Conservation (phyloP, 2,888 invertebrate species). For the Nyleta sp. region DNA sequence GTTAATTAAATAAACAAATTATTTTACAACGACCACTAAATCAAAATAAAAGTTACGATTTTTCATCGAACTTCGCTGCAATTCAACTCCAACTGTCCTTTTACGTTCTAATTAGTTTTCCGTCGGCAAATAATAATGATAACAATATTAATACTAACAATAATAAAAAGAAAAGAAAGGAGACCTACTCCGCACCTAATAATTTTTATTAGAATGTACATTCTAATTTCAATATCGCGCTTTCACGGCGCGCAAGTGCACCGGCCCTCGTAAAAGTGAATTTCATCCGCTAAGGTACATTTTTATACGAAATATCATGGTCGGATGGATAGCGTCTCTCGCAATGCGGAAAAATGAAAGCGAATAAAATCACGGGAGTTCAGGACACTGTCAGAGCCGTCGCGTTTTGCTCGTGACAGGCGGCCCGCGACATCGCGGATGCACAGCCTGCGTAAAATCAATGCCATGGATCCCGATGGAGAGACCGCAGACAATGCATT, state of each 20-base stretch:
- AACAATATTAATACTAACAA: too few relatives aligned
- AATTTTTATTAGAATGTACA: conserved; percentile 47
- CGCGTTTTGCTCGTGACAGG: conserved; percentile 54
- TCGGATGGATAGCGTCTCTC: conserved; percentile 54
- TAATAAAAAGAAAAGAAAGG: background rate
- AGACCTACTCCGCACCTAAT: conserved; percentile 6
- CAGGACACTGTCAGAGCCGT: conserved; percentile 54
- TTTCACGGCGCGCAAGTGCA: conserved; percentile 40
- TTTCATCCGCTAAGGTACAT: conserved; percentile 44
- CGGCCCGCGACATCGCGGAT: conserved; percentile 45
- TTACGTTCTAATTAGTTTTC: conserved; percentile 14
- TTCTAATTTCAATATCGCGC: conserved; percentile 50
- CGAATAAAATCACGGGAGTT: conserved; percentile 57
- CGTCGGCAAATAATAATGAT: background rate
- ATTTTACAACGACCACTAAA: conserved; percentile 27
- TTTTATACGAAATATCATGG: conserved; percentile 61
- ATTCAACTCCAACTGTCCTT: background rate
- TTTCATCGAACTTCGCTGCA: background rate
- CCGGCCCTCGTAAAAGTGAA: conserved; percentile 45
- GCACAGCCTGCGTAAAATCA: conserved; percentile 44
- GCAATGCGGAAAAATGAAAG: conserved; percentile 56
- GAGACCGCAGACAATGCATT: conserved; percentile 58
- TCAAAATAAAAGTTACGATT: conserved; percentile 16
- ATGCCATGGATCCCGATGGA: conserved; percentile 50
- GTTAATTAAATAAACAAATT: conserved; percentile 39